Evolutionary conservation across 1,140 invertebrate genomes (phyloP).

Genomic region (Pseudomyrmex flavicornis): DNA sequence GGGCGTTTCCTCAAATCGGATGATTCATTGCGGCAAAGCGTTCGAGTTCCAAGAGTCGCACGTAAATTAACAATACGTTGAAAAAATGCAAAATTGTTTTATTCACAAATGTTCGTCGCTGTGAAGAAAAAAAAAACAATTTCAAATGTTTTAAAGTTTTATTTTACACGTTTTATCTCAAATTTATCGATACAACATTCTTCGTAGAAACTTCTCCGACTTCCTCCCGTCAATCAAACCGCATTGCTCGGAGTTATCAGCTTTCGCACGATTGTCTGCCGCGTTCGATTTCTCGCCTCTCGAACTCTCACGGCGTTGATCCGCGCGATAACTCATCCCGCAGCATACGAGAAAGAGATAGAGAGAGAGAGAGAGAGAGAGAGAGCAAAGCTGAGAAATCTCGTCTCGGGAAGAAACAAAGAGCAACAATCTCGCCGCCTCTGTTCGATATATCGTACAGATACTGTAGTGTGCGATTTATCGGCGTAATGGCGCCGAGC

Average conservation of each 20-base stretch:
- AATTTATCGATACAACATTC: background rate
- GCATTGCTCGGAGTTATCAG: conserved; percentile 14
- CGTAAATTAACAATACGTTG: too few relatives aligned
- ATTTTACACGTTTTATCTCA: background rate
- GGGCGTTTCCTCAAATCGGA: too few relatives aligned
- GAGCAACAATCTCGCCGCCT: background rate
- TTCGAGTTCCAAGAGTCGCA: too few relatives aligned
- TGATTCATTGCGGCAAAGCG: too few relatives aligned
- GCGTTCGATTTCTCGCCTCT: conserved; percentile 31
- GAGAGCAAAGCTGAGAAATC: conserved; percentile 1
- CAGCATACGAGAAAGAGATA: background rate
- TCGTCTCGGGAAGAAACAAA: conserved; percentile 1
- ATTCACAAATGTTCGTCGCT: too few relatives aligned
- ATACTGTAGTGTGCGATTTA: background rate
- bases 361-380: too few relatives aligned
- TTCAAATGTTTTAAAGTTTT: background rate
- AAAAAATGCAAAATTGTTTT: too few relatives aligned
- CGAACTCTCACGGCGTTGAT: conserved; percentile 22
- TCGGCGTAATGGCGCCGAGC: background rate
- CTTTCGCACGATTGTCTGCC: conserved; percentile 43
- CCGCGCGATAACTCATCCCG: conserved; percentile 20
- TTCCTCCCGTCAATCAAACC: background rate
- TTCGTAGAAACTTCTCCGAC: background rate
- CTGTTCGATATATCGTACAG: background rate
- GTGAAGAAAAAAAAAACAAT: too few relatives aligned